These are phyloP conservation scores for Willisornis vidua DNA, from an alignment of 2,113 vertebrate species.

Conservation along the genomic window DNA sequence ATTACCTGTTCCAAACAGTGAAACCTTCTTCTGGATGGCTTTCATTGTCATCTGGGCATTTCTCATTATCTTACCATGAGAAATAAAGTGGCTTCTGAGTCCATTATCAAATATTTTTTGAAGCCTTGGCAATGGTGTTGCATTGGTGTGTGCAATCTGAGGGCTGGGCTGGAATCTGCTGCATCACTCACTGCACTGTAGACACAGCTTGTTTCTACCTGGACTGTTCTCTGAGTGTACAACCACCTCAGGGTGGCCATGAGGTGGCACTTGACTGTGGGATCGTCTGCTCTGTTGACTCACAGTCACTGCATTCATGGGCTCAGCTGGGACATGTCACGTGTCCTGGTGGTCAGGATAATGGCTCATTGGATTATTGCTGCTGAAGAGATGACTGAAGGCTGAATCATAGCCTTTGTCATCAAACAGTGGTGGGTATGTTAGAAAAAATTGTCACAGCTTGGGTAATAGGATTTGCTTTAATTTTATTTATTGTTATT, in stretches of 20 bases:
- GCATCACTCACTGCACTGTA: too few relatives aligned
- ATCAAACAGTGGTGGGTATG: neutral
- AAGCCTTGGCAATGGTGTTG: too few relatives aligned
- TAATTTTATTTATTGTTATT: neutral
- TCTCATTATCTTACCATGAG: neutral
- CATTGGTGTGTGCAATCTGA: too few relatives aligned
- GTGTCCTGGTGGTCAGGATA: neutral
- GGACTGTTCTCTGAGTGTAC: too few relatives aligned
- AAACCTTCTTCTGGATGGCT: neutral
- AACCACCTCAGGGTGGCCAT: too few relatives aligned
- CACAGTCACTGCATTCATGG: neutral
- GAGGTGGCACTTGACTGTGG: too few relatives aligned
- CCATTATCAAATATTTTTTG: neutral
- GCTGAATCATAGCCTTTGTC: neutral
- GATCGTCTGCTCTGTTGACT: too few relatives aligned
- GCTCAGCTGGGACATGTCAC: neutral
- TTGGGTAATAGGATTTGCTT: neutral
- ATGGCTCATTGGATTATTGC: neutral
- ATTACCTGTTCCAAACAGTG: neutral
- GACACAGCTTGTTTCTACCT: too few relatives aligned
- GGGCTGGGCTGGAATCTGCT: too few relatives aligned
- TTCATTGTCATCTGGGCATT: neutral
- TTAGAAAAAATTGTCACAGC: neutral
- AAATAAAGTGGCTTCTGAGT: neutral
- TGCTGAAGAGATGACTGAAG: neutral